phyloP scores from a whole-genome alignment of 2,113 vertebrate genomes.

The Mustela nigripes region DNA sequence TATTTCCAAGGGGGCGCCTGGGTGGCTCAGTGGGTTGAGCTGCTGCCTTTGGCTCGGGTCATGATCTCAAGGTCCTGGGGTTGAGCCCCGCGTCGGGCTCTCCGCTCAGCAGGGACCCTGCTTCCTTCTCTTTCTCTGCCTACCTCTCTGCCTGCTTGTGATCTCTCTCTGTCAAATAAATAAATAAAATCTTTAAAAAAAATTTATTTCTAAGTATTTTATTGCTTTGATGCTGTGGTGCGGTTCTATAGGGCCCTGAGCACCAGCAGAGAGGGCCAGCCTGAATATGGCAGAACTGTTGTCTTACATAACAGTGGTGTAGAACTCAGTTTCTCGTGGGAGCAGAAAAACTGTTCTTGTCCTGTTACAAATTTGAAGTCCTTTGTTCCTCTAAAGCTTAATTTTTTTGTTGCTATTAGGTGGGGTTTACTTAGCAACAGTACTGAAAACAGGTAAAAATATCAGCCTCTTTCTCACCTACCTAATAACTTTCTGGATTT shows the following conservation, averaged over 20 bases:
- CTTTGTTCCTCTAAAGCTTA: background rate
- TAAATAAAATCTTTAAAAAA: too few species aligned
- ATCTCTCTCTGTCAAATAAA: too few species aligned
- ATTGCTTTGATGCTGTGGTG: background rate
- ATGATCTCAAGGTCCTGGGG: too few species aligned
- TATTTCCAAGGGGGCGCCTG: background rate
- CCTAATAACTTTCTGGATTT: background rate
- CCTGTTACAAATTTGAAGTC: background rate
- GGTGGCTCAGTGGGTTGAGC: too few species aligned
- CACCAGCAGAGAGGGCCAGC: background rate
- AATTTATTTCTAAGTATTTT: background rate
- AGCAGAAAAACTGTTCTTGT: background rate
- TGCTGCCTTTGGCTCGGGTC: too few species aligned
- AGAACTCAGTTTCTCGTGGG: background rate
- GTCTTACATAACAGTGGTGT: background rate
- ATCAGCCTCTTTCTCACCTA: background rate
- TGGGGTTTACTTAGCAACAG: background rate
- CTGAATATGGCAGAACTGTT: background rate
- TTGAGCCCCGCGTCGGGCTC: too few species aligned
- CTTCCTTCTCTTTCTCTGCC: too few species aligned
- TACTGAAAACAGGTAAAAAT: background rate
- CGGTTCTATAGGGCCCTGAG: background rate
- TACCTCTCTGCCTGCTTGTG: too few species aligned
- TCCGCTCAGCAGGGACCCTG: too few species aligned
- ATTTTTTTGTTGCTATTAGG: background rate